Evolutionary conservation across 2,888 invertebrate genomes (phyloP).

Genomic region (Marasmarcha lunaedactyla): DNA sequence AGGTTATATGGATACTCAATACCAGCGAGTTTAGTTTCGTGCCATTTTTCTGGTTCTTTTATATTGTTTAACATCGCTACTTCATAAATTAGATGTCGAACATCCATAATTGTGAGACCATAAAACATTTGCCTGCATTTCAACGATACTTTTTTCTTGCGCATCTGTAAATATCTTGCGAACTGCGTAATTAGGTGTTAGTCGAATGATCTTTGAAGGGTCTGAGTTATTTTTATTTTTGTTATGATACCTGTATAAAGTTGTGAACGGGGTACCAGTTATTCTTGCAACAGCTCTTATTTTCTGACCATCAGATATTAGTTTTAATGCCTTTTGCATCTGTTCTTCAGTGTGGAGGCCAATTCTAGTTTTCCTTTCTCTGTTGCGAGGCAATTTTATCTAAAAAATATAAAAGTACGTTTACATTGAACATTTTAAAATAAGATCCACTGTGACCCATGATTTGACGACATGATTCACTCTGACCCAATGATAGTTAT

Average conservation of each 20-base stretch:
- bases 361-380: conserved; percentile 12
- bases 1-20: conserved; percentile 15
- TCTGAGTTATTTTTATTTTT: conserved; percentile 5
- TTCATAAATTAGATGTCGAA: conserved; percentile 13
- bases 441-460: conserved; percentile 3
- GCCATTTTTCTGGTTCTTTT: conserved; percentile 13
- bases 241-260: conserved; percentile 8
- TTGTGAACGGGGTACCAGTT: conserved; percentile 5
- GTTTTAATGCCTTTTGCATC: conserved; percentile 9
- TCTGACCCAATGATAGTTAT: conserved; percentile 3
- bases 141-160: background rate
- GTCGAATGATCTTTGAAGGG: background rate
- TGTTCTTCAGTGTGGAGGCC: conserved; percentile 11
- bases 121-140: conserved; percentile 11
- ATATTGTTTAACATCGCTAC: conserved; percentile 11
- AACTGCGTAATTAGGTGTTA: conserved; percentile 6
- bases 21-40: too few relatives aligned
- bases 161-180: conserved; percentile 2
- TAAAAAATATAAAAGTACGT: background rate
- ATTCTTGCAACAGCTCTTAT: conserved; percentile 6
- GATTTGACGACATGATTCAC: conserved; percentile 2
- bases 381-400: conserved; percentile 12
- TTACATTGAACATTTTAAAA: conserved; percentile 1
- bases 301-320: conserved; percentile 7
- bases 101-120: conserved; percentile 7